A percentile compares a stretch with the other conserved stretches of the same genome.
Conservation (phyloP, 2,113 vertebrate genomes). For the Micromys minutus region DNA sequence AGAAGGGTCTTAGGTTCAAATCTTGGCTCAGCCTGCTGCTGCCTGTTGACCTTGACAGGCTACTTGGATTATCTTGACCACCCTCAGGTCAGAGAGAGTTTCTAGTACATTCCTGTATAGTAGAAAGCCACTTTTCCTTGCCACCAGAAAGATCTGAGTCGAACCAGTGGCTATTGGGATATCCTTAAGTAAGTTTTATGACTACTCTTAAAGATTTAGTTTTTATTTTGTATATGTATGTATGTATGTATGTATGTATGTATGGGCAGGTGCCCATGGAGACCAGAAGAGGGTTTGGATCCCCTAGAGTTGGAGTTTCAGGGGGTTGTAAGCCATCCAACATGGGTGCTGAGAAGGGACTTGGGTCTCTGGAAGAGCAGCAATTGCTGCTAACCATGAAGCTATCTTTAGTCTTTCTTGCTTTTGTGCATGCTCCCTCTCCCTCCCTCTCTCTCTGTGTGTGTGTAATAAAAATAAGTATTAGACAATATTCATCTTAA, state of each 20-base stretch:
- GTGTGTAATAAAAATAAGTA: background rate
- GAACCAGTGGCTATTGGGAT: background rate
- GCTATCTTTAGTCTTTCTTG: background rate
- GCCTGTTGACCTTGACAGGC: background rate
- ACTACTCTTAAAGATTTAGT: background rate
- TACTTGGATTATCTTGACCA: background rate
- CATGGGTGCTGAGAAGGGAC: background rate
- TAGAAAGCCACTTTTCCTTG: background rate
- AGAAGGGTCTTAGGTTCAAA: conserved; percentile 14
- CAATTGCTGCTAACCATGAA: background rate
- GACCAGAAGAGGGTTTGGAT: background rate
- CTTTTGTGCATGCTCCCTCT: too few relatives aligned
- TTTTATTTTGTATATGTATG: background rate
- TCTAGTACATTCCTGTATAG: background rate
- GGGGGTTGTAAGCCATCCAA: background rate
- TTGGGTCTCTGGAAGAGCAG: background rate
- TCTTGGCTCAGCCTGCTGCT: background rate
- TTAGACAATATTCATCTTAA: background rate
- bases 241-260: background rate
- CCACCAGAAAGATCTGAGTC: background rate
- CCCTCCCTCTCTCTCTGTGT: background rate
- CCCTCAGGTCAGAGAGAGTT: background rate
- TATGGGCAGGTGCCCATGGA: background rate
- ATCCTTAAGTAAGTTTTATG: background rate
- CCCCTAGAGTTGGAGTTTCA: background rate